Evolutionary conservation across 2,113 vertebrate genomes (phyloP), one percentile per base, ranked within the genome.

Genomic region (Pseudorectes ferrugineus): DNA sequence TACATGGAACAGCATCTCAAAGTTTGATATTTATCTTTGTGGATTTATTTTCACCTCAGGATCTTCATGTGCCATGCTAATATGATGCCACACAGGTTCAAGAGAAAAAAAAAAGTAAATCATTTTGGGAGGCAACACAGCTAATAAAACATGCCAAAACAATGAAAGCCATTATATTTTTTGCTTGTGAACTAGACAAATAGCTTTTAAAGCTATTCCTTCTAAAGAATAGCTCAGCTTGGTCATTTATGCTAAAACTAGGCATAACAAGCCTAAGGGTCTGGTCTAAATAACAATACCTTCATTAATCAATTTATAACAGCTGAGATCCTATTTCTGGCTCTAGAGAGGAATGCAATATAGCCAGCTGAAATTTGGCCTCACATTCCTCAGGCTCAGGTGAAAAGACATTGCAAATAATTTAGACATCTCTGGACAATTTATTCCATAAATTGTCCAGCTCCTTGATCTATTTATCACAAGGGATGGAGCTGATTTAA

Each of bases 21-120:
- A 74, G 24, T 66, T 70, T 91, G 92, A 97, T 94, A 91, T 79
- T 97, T 93, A 93, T 95, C 92, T 93, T 24, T 78, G 29, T 89
- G 82, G 95, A 95, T 95, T 93, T 95, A 85, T 95, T 96, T 96
- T 92, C 43, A 96, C 88, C 89, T 96, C 97, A 62, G 95, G 89
- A 95, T 75, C 88, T 81, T 91, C 87, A 77, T 93, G 21, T 93
- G 83, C 61, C 92, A 90, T 46, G 54, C 28, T 83, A 62, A 35
- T 42, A 18, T 31, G 76, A 93, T 73, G 59, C 76, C 62, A 72
- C 58, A 90, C 77, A 89, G 94, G 95, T 96, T 93, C 67, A 76
- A 49, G 36, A 79, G 17, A 8, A 2, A 4, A 13, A 58, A 33
- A 46, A 43, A 18, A 38, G 23, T 78, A 76, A 87, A 49, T 45